Conservation (phyloP, 2,888 invertebrate genomes). For the Halocaridina rubra region DNA sequence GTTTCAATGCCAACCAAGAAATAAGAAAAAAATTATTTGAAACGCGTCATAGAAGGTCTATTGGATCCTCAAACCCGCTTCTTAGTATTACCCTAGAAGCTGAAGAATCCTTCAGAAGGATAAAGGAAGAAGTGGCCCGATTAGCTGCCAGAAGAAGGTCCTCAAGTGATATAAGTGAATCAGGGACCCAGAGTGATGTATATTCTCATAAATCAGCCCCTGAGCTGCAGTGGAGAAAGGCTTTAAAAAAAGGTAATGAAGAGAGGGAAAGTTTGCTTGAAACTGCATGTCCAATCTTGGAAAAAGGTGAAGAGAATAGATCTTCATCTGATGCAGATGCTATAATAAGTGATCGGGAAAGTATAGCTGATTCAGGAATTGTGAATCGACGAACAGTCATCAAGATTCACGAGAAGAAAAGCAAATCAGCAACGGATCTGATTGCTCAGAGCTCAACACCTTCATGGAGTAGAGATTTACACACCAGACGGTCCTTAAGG, state of each 20-base stretch:
- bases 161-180: constrained; percentile 31
- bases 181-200: constrained; percentile 13
- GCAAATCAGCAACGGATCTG: constrained; percentile 43
- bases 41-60: constrained; percentile 3
- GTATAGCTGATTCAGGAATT: constrained; percentile 56
- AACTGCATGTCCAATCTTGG: constrained; percentile 12
- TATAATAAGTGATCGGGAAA: constrained; percentile 60
- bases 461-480: constrained; percentile 34
- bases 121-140: constrained; percentile 47
- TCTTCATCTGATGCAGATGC: constrained; percentile 60
- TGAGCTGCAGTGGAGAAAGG: neutral
- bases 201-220: neutral
- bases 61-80: constrained; percentile 35
- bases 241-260: constrained; percentile 3
- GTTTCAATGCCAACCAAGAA: constrained; percentile 15
- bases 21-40: constrained; percentile 29
- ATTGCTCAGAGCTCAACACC: constrained; percentile 25
- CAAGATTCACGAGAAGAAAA: constrained; percentile 56
- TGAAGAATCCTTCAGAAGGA: constrained; percentile 41
- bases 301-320: constrained; percentile 21
- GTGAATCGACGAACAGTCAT: constrained; percentile 60
- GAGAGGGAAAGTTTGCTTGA: constrained; percentile 28
- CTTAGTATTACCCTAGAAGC: constrained; percentile 23
- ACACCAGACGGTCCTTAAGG: constrained; percentile 46
- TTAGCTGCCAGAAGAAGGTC: constrained; percentile 48